Conservation (phyloP, 2,888 invertebrate species). For the Atherix ibis region DNA sequence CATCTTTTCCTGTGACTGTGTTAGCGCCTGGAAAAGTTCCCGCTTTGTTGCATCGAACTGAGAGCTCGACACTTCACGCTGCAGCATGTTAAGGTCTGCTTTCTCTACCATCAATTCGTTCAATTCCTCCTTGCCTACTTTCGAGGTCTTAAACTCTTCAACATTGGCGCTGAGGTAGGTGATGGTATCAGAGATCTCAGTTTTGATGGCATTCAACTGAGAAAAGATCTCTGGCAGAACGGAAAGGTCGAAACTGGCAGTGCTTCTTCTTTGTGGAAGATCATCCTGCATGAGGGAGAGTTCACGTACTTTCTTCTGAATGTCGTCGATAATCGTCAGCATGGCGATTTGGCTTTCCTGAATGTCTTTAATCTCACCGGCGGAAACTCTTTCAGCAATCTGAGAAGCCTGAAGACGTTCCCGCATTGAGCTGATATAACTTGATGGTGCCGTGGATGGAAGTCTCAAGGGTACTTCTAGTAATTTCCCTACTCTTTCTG, state of each 20-base stretch:
- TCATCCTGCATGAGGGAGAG: no score
- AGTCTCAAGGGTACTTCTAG: no score
- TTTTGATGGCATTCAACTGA: slow-evolving; percentile 2
- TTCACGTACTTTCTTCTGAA: no score
- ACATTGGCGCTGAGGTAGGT: slow-evolving; percentile 8
- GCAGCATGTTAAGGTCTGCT: slow-evolving; percentile 50
- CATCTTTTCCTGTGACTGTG: slow-evolving; percentile 46
- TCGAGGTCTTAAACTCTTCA: slow-evolving; percentile 39
- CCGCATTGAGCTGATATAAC: no score
- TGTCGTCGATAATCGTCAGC: not conserved
- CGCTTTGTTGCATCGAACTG: slow-evolving; percentile 54
- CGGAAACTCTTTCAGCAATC: no score
- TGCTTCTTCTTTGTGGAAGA: no score
- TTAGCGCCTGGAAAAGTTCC: slow-evolving; percentile 45
- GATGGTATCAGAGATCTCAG: slow-evolving; percentile 3
- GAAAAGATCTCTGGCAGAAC: slow-evolving; percentile 3
- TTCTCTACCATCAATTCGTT: slow-evolving; percentile 58
- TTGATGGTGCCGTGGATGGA: no score
- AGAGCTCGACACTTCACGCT: slow-evolving; percentile 56
- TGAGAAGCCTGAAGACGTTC: no score
- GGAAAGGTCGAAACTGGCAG: no score
- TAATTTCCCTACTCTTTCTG: no score
- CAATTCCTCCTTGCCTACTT: slow-evolving; percentile 54
- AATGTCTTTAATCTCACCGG: no score
- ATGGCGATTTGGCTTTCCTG: not conserved